These are phyloP conservation scores for Cardiocondyla obscurior DNA, from an alignment of 1,140 invertebrate species.

Conservation along the genomic window DNA sequence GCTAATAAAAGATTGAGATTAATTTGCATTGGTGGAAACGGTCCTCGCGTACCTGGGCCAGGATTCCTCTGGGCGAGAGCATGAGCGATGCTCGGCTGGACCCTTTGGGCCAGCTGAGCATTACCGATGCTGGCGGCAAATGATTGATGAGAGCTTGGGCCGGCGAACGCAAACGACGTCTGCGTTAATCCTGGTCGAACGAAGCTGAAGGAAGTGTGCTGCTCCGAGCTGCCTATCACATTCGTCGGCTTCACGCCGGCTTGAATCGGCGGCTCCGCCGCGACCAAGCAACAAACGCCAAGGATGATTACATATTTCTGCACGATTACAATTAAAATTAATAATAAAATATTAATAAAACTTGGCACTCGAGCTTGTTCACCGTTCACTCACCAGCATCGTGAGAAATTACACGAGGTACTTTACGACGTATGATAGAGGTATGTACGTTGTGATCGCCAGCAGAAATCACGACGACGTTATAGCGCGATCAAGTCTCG, in stretches of 20 bases:
- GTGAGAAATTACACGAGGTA: neutral
- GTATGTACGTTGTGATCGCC: constrained; percentile 51
- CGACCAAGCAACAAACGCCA: constrained; percentile 15
- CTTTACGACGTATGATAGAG: neutral
- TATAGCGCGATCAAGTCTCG: constrained; percentile 48
- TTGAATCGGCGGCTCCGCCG: constrained; percentile 63
- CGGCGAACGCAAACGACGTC: constrained; percentile 77
- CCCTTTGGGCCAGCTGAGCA: constrained; percentile 73
- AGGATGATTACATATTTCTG: constrained; percentile 62
- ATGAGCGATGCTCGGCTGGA: constrained; percentile 74
- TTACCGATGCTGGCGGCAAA: constrained; percentile 79
- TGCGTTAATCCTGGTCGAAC: constrained; percentile 78
- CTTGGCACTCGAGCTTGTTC: too few relatives aligned
- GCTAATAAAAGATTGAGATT: too few relatives aligned
- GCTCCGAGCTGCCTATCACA: constrained; percentile 73
- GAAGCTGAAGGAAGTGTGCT: constrained; percentile 80
- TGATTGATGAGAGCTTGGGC: constrained; percentile 78
- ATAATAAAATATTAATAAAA: neutral
- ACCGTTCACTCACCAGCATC: constrained; percentile 68
- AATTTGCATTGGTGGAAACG: too few relatives aligned
- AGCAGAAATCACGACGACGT: constrained; percentile 66
- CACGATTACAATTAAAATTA: neutral
- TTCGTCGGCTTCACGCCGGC: constrained; percentile 71
- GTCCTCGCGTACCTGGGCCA: constrained; percentile 70
- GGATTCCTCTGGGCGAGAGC: constrained; percentile 78